These are phyloP conservation scores for Sebastes elongatus DNA, from an alignment of 2,797 vertebrate genomes.

Conservation along the genomic window DNA sequence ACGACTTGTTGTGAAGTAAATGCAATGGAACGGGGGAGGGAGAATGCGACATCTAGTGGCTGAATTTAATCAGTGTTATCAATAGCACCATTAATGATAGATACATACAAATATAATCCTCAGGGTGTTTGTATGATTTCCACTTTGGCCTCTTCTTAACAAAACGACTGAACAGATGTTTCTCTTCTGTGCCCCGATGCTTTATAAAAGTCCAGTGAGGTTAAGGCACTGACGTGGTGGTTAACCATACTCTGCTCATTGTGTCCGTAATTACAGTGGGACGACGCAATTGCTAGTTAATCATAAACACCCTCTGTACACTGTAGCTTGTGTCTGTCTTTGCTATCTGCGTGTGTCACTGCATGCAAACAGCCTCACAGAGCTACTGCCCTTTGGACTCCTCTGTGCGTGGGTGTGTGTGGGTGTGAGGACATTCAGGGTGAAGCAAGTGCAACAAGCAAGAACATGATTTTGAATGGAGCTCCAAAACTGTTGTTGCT, in stretches of 20 bases:
- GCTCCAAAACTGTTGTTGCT: not conserved
- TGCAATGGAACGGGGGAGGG: no score
- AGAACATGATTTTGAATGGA: not conserved
- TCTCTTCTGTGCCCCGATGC: not conserved
- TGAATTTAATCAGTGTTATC: no score
- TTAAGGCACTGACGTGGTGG: not conserved
- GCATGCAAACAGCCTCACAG: not conserved
- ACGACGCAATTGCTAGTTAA: slow-evolving; percentile 69
- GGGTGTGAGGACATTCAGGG: not conserved
- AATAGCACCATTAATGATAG: not conserved
- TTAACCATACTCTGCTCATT: not conserved
- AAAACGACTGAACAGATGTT: not conserved
- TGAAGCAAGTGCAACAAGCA: not conserved
- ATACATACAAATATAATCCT: not conserved
- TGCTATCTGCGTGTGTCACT: slow-evolving; percentile 15
- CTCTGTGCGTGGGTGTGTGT: not conserved
- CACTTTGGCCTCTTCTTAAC: not conserved
- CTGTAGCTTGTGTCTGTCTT: slow-evolving; percentile 36
- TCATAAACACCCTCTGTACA: slow-evolving; percentile 72
- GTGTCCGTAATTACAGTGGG: slow-evolving; percentile 20
- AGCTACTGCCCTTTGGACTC: slow-evolving; percentile 67
- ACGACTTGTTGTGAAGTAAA: no score
- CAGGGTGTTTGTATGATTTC: not conserved
- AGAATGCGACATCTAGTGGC: no score
- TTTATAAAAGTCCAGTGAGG: not conserved